These are phyloP conservation scores for Psephotus haematonotus DNA, from an alignment of 2,113 vertebrate genomes.

Conservation along the genomic window DNA sequence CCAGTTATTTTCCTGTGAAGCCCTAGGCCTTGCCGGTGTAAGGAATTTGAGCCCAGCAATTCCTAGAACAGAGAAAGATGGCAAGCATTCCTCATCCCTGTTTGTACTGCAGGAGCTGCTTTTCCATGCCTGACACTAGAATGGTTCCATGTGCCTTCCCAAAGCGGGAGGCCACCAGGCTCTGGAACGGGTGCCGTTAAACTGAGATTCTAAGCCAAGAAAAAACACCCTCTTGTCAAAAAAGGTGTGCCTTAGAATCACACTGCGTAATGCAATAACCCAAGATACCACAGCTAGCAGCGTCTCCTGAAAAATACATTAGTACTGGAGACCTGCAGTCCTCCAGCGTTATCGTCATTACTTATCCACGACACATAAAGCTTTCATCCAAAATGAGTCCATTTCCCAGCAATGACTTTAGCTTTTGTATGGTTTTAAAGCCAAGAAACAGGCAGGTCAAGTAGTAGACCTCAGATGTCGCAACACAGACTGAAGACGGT, in stretches of 20 bases:
- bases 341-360: background rate
- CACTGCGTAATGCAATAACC: background rate
- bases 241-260: background rate
- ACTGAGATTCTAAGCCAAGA: background rate
- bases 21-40: background rate
- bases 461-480: background rate
- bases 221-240: background rate
- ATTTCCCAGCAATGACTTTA: background rate
- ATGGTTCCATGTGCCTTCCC: background rate
- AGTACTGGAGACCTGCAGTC: background rate
- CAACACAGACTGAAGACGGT: background rate
- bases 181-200: background rate
- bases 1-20: background rate
- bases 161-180: background rate
- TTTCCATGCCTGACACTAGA: background rate
- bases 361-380: constrained; percentile 23
- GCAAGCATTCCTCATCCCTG: background rate
- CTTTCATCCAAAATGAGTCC: background rate
- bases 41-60: background rate
- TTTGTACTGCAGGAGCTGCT: background rate
- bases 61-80: background rate
- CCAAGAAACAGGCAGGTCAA: background rate
- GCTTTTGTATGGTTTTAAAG: background rate
- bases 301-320: constrained; percentile 39
- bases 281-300: background rate